Evolutionary conservation across 2,797 vertebrate species (phyloP).

Genomic region (Tapera naevia): DNA sequence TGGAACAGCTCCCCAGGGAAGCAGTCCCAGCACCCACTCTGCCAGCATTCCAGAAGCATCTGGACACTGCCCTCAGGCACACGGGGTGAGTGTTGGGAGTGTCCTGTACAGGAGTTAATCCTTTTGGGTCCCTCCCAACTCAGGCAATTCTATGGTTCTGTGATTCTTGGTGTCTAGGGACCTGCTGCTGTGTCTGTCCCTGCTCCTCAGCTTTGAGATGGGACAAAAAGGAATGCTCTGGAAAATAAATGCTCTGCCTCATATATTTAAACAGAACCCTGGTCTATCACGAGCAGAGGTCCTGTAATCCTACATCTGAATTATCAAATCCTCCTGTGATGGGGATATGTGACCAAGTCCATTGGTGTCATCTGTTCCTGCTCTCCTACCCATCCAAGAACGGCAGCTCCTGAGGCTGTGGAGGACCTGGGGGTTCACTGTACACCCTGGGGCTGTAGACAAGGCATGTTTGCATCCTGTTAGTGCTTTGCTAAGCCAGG

Average conservation of each 20-base stretch:
- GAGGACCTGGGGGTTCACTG: neutral
- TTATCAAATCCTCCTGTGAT: neutral
- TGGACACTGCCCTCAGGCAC: too few relatives aligned
- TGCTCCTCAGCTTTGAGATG: neutral
- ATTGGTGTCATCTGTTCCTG: neutral
- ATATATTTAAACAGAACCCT: neutral
- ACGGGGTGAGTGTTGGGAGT: too few relatives aligned
- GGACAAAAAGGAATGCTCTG: neutral
- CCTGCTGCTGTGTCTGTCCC: neutral
- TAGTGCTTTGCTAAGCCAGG: neutral
- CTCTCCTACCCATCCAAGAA: neutral
- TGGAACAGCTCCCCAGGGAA: too few relatives aligned
- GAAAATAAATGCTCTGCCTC: too few relatives aligned
- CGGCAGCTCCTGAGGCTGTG: neutral
- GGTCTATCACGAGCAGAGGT: neutral
- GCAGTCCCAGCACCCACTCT: too few relatives aligned
- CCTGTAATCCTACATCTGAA: neutral
- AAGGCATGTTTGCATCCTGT: neutral
- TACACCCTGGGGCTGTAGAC: fast-evolving
- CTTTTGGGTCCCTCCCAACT: too few relatives aligned
- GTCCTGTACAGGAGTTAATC: too few relatives aligned
- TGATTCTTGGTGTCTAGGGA: too few relatives aligned
- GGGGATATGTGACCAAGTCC: neutral
- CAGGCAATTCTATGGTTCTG: too few relatives aligned
- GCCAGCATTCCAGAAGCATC: too few relatives aligned